phyloP scores from a whole-genome alignment of 2,797 vertebrate genomes.

The Helicolenus hilgendorfi region DNA sequence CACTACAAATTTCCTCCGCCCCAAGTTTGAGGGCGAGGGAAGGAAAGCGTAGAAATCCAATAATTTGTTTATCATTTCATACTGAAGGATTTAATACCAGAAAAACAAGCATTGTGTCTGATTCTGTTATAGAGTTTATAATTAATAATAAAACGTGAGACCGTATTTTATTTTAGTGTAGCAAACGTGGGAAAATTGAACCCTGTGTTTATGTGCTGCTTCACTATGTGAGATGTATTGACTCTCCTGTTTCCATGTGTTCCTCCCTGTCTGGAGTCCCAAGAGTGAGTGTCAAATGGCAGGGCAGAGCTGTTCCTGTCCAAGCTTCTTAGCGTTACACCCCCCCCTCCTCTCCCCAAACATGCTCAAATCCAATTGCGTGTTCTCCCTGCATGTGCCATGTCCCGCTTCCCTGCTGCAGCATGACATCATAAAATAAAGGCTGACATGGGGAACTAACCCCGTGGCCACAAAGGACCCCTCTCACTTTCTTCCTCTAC shows the following conservation, averaged over 20 bases:
- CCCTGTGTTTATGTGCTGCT: neutral
- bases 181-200: slow-evolving; percentile 1
- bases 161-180: neutral
- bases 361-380: slow-evolving; percentile 47
- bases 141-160: neutral
- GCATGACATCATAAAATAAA: slow-evolving; percentile 69
- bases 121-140: slow-evolving; percentile 8
- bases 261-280: slow-evolving; percentile 53
- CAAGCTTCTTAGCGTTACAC: slow-evolving; percentile 55
- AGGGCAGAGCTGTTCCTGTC: slow-evolving; percentile 68
- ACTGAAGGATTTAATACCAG: slow-evolving; percentile 26
- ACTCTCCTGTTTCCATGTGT: slow-evolving; percentile 12
- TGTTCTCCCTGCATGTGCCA: slow-evolving; percentile 66
- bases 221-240: neutral
- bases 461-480: slow-evolving; percentile 52
- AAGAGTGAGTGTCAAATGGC: slow-evolving; percentile 63
- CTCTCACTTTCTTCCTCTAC: neutral
- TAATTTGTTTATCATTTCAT: slow-evolving; percentile 58
- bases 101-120: neutral
- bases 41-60: slow-evolving; percentile 6
- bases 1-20: slow-evolving; percentile 3
- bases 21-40: neutral
- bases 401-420: slow-evolving; percentile 67
- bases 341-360: neutral
- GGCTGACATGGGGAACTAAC: slow-evolving; percentile 65